phyloP scores from a whole-genome alignment of 1,140 invertebrate genomes.

The Spodoptera frugiperda region DNA sequence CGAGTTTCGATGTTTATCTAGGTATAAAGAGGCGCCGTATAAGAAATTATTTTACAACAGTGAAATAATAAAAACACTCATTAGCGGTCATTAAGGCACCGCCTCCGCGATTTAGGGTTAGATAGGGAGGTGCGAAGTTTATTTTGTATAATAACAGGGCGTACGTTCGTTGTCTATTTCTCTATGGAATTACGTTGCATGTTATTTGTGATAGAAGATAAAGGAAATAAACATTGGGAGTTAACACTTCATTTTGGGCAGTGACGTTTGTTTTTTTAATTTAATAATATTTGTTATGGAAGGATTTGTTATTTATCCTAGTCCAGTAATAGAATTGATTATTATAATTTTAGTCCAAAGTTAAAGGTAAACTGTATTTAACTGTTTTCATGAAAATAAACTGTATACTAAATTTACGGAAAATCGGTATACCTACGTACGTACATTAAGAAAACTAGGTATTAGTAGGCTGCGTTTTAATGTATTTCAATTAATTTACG shows the following conservation, averaged over 20 bases:
- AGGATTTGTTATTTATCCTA: too few species aligned
- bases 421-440: too few species aligned
- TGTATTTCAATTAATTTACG: too few species aligned
- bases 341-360: too few species aligned
- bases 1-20: slow-evolving; percentile 86
- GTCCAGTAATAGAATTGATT: too few species aligned
- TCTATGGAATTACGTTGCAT: slow-evolving; percentile 53
- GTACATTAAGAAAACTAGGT: too few species aligned
- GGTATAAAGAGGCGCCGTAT: slow-evolving; percentile 83
- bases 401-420: too few species aligned
- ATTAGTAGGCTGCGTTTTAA: too few species aligned
- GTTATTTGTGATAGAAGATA: slow-evolving; percentile 29
- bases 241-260: slow-evolving; percentile 26
- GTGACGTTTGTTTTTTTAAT: not conserved
- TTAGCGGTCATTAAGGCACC: slow-evolving; percentile 83
- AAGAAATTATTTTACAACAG: slow-evolving; percentile 85
- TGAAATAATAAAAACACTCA: slow-evolving; percentile 85
- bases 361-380: too few species aligned
- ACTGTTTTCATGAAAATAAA: too few species aligned
- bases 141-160: slow-evolving; percentile 77
- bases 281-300: not conserved
- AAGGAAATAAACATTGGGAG: not conserved
- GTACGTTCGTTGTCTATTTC: slow-evolving; percentile 64
- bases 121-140: slow-evolving; percentile 76
- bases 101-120: slow-evolving; percentile 78